Percentiles rank a stretch among this genome's conserved stretches.
Conservation (phyloP, 2,888 invertebrate genomes). For the Eupithecia centaureata region DNA sequence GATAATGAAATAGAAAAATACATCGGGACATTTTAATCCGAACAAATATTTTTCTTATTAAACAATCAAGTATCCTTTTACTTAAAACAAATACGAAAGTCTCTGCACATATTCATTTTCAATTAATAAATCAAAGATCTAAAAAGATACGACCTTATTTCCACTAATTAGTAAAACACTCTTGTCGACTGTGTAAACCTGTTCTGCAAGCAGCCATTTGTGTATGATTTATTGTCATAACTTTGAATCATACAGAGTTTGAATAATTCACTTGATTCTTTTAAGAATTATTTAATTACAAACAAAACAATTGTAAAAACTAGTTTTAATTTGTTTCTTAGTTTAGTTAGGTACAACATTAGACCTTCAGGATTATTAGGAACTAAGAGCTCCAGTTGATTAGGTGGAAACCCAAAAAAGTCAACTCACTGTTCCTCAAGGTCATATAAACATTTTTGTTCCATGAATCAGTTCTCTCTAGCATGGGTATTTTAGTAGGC, state of each 20-base stretch:
- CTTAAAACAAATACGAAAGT: not conserved
- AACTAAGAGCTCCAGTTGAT: not conserved
- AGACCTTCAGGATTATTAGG: not conserved
- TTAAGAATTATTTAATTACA: too few species aligned
- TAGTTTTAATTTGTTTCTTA: too few species aligned
- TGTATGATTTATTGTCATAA: conserved; percentile 29
- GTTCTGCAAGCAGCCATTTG: conserved; percentile 23
- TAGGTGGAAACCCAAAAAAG: not conserved
- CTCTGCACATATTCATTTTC: not conserved
- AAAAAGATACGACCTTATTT: conserved; percentile 7
- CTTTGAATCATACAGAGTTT: conserved; percentile 16
- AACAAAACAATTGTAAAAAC: too few species aligned
- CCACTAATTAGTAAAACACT: conserved; percentile 27
- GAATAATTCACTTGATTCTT: not conserved
- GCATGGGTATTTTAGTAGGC: conserved; percentile 44
- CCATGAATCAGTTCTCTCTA: conserved; percentile 62
- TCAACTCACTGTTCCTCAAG: conserved; percentile 50
- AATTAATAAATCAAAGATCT: conserved; percentile 16
- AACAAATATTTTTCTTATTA: not conserved
- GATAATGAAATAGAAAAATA: not conserved
- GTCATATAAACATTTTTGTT: conserved; percentile 70
- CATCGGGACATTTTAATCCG: not conserved
- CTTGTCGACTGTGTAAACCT: conserved; percentile 20
- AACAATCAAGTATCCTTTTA: too few species aligned
- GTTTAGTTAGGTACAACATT: not conserved